A percentile compares a stretch with the other conserved stretches of the same genome.
phyloP scores from a whole-genome alignment of 2,797 vertebrate genomes.

The Poeciliopsis presidionis region DNA sequence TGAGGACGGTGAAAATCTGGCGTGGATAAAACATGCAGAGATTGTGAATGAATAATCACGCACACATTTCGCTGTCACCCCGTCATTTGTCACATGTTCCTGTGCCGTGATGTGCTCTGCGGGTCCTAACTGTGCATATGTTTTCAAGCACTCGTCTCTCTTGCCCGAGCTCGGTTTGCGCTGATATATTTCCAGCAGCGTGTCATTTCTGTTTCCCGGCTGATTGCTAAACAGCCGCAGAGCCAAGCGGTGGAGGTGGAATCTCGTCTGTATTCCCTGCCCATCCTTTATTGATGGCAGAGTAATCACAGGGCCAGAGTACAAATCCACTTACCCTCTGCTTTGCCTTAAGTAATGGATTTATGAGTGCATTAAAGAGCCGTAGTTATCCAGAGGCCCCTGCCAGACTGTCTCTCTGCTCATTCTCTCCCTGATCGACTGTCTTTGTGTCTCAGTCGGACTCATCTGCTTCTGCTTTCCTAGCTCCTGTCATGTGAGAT shows the following conservation, averaged over 20 bases:
- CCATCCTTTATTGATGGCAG: slow-evolving; percentile 84
- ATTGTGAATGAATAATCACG: slow-evolving; percentile 5
- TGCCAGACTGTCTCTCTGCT: slow-evolving; percentile 77
- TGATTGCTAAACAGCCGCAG: slow-evolving; percentile 59
- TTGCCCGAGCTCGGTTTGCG: slow-evolving; percentile 1
- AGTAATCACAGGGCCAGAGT: slow-evolving; percentile 83
- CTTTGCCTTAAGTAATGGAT: slow-evolving; percentile 86
- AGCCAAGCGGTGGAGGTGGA: slow-evolving; percentile 59
- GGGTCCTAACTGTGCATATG: slow-evolving; percentile 1
- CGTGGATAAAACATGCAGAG: background rate
- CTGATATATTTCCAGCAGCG: slow-evolving; percentile 32
- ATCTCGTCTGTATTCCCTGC: slow-evolving; percentile 77
- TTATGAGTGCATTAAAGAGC: slow-evolving; percentile 84
- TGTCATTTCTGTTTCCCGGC: slow-evolving; percentile 54
- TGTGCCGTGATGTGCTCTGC: background rate
- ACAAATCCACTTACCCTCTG: slow-evolving; percentile 83
- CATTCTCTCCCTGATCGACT: slow-evolving; percentile 62
- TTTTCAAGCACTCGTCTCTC: slow-evolving; percentile 15
- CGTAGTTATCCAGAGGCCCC: slow-evolving; percentile 73
- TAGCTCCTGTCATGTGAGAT: slow-evolving; percentile 50
- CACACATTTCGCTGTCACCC: background rate
- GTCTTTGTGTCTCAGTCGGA: slow-evolving; percentile 60
- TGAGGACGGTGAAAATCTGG: background rate
- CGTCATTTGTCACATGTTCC: slow-evolving; percentile 7
- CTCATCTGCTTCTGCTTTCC: slow-evolving; percentile 49